Evolutionary conservation across 2,888 invertebrate genomes (phyloP), one percentile per base, ranked within the genome.

Genomic region (Chloroclysta siterata): DNA sequence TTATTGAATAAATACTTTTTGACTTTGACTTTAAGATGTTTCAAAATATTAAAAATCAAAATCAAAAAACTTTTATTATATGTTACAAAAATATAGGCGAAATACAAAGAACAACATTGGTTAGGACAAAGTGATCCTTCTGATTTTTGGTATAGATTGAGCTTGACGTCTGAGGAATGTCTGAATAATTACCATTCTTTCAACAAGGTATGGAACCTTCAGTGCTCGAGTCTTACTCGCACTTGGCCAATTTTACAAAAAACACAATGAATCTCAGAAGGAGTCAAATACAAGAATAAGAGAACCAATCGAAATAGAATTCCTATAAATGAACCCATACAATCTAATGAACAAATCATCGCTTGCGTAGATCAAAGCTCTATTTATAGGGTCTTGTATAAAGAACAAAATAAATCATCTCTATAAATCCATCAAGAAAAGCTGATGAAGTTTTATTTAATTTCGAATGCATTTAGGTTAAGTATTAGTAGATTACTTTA

Each of bases 371-470:
- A 51, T 51, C 51, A 51, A 51, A 51, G 51, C 5, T 36, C 11
- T 46, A 17, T 46, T 46, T 46, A 46, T 17, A 51, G 14, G 29
- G 3, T 33, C 33, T 33, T 33, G 36, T 39, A 22, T 14, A 55
- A 33, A 42, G 55, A 66, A 39, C 58, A 57, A 57, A 65, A 69
- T 66, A 60, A 69, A 70, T 57, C 14, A 56, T 52, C 14, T 46
- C 58, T 13, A 64, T 71, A 60, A 69, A 69, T 53, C 44, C 28
- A 58, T 71, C 71, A 61, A 28, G 68, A 36, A 46, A 7, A 29
- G 36, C 29, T 28, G 41, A 51, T 51, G 11, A 51, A 42, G 28
- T 39, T 44, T 53, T 41, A 63, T 48, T 63, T 50, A 0, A n/a
- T n/a, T n/a, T n/a, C n/a, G n/a, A 56, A 39, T 36, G 44, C 33